phyloP scores from a whole-genome alignment of 2,113 vertebrate genomes.

The Etheostoma spectabile region DNA sequence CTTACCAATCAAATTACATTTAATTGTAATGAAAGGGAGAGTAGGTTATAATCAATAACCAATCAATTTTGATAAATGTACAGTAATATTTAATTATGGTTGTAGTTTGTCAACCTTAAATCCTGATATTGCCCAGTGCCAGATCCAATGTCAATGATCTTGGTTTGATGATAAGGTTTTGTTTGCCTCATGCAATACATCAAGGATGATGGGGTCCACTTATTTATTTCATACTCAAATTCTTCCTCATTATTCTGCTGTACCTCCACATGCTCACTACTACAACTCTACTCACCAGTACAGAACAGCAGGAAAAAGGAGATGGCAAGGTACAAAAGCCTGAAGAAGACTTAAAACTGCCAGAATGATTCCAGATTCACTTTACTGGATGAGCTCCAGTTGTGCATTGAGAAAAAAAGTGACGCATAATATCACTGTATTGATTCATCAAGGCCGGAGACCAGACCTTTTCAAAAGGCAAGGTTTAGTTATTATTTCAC shows the following conservation, averaged over 20 bases:
- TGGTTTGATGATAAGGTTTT: background rate
- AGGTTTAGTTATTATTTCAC: constrained; percentile 1
- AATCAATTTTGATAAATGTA: no score
- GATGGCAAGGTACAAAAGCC: constrained; percentile 1
- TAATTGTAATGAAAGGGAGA: no score
- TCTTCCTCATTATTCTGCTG: constrained; percentile 16
- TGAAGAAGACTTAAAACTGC: background rate
- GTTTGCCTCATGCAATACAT: constrained; percentile 22
- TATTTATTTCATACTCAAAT: constrained; percentile 26
- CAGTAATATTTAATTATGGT: no score
- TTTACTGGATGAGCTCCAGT: constrained; percentile 13
- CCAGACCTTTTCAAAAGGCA: constrained; percentile 12
- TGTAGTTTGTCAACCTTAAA: no score
- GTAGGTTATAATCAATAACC: no score
- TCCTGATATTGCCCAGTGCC: background rate
- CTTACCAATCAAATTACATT: no score
- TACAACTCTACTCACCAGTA: background rate
- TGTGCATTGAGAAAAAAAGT: constrained; percentile 22
- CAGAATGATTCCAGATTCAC: constrained; percentile 23
- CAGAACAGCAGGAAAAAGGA: constrained; percentile 1
- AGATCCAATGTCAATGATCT: constrained; percentile 10
- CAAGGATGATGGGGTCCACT: constrained; percentile 30
- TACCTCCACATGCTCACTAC: constrained; percentile 1
- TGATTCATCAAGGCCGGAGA: constrained; percentile 32
- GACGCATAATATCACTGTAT: constrained; percentile 18